These are phyloP conservation scores for Heliconius eleuchia DNA, from an alignment of 1,140 invertebrate genomes.

Conservation along the genomic window DNA sequence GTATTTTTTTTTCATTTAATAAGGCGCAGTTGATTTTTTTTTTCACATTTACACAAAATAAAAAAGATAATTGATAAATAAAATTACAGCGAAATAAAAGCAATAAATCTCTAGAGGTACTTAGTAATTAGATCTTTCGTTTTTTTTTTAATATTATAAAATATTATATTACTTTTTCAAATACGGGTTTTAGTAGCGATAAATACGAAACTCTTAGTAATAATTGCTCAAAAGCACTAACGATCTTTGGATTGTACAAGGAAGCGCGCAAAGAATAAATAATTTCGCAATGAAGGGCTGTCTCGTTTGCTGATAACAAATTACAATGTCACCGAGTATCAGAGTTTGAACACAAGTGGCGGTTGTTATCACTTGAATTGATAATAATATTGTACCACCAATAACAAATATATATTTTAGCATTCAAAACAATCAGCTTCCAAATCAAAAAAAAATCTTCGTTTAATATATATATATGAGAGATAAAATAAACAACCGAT, in stretches of 20 bases:
- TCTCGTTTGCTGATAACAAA: constrained; percentile 39
- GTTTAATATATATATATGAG: not conserved
- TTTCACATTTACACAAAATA: too few species aligned
- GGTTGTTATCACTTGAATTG: constrained; percentile 40
- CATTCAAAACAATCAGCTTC: not conserved
- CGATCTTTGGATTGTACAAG: not conserved
- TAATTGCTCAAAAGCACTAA: not conserved
- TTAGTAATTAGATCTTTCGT: too few species aligned
- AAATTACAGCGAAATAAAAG: not conserved
- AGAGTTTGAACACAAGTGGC: constrained; percentile 42
- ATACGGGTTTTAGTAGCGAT: not conserved
- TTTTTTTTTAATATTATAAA: too few species aligned
- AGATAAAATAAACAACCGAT: too few species aligned
- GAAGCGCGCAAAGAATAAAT: constrained; percentile 1
- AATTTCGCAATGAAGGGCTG: not conserved
- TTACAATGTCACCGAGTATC: constrained; percentile 47
- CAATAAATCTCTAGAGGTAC: not conserved
- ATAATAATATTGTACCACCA: not conserved
- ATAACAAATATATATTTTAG: constrained; percentile 4
- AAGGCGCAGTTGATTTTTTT: too few species aligned
- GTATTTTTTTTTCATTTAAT: not conserved
- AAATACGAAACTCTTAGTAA: not conserved
- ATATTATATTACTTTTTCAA: not conserved
- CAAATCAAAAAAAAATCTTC: not conserved
- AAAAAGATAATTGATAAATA: not conserved